phyloP scores from a whole-genome alignment of 2,113 vertebrate species.

The Halichoeres trimaculatus region DNA sequence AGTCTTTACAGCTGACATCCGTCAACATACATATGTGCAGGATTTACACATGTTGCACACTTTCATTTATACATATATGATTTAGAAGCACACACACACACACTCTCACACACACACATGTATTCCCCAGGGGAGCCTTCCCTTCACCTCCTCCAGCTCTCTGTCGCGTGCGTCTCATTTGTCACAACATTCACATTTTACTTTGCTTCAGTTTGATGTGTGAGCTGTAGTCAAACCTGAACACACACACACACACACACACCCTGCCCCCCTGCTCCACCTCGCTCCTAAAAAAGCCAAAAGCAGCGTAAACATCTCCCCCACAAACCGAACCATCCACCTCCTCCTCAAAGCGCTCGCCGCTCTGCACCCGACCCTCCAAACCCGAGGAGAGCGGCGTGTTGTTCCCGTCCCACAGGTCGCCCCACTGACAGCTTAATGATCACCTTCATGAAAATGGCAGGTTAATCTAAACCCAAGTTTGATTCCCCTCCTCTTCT shows the following conservation, averaged over 20 bases:
- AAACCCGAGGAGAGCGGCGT: conserved; percentile 71
- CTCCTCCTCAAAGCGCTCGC: conserved; percentile 59
- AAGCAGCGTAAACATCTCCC: conserved; percentile 55
- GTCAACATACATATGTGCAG: neutral
- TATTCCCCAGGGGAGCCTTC: conserved; percentile 73
- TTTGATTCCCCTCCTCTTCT: conserved; percentile 44
- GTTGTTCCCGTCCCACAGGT: conserved; percentile 75
- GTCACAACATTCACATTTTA: conserved; percentile 83
- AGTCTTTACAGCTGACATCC: conserved; percentile 9
- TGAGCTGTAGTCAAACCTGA: conserved; percentile 79
- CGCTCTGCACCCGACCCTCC: conserved; percentile 66
- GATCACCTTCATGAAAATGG: conserved; percentile 82
- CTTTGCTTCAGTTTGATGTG: conserved; percentile 86
- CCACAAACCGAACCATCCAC: conserved; percentile 42
- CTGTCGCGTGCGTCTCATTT: conserved; percentile 76
- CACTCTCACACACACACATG: conserved; percentile 24
- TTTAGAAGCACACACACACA: conserved; percentile 20
- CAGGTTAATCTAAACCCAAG: conserved; percentile 76
- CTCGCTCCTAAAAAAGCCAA: conserved; percentile 19
- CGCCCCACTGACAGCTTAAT: conserved; percentile 82
- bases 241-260: too few species aligned
- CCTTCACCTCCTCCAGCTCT: conserved; percentile 77
- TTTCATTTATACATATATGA: neutral
- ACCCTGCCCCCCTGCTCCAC: conserved; percentile 32
- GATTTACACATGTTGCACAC: conserved; percentile 5